Evolutionary conservation across 2,888 invertebrate species (phyloP), one percentile per base, ranked within the genome.

Genomic region (Parthenolecanium corni): DNA sequence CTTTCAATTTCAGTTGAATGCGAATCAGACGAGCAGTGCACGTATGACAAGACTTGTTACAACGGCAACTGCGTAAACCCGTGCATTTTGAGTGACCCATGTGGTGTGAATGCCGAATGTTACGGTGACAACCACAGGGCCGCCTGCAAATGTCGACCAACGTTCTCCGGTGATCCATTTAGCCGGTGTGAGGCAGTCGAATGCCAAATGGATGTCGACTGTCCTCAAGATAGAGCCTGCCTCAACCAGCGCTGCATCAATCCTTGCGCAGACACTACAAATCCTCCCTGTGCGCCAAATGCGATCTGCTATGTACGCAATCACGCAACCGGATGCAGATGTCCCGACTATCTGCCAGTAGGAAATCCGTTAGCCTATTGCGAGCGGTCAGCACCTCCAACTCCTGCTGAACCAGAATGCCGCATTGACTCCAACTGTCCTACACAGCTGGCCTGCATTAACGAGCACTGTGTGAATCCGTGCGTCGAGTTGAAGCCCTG

Each of bases 291-390:
- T 69, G 91, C 89, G 0, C 81, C 81, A 66, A 90, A 90, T 70
- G 91, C 91, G 1, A 76, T 85, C 64, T 92, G 91, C 70, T 84
- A 82, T 68, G 82, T 86, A 1, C 79, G 84, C 68, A 87, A 89
- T 71, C 91, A 93, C 72, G 82, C 80, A 1, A 84, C 89, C 0
- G 80, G 82, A 11, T 93, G 93, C 71, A 82, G 83, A 69, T 93
- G 93, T 71, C 92, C 91, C 4, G 79, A 85, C 25, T 79, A 85
- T 38, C 73, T 86, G 62, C 89, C 89, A 1, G 73, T 82, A 57
- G 92, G 91, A 66, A 86, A 90, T 74, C 87, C 92, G 12, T 76
- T 83, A 67, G 82, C 85, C 0, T 85, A 84, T 71, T 90, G 90
- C 71, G 80, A 83, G 69, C 78, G 77, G 64, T 73, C 76, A 54